Percentiles rank a stretch among this genome's conserved stretches.
phyloP scores from a whole-genome alignment of 2,888 invertebrate species.

The Arctia plantaginis region DNA sequence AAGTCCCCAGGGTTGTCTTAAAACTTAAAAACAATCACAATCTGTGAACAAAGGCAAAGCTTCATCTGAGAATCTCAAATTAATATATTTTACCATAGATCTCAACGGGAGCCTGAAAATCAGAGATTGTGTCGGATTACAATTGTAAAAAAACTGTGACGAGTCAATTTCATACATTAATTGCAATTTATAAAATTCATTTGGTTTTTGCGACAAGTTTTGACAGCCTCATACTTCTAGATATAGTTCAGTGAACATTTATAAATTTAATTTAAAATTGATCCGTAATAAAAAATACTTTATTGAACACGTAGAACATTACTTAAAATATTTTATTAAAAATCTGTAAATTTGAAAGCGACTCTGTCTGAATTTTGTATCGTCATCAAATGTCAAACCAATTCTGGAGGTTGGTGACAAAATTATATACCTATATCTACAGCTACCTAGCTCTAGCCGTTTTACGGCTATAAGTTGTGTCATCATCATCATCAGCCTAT shows the following conservation, averaged over 20 bases:
- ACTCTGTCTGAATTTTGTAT: no score
- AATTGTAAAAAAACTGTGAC: conserved; percentile 10
- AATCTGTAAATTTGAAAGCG: neutral
- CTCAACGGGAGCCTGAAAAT: conserved; percentile 1
- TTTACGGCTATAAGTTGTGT: no score
- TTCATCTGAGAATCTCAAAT: neutral
- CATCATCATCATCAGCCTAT: no score
- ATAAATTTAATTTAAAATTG: conserved; percentile 1
- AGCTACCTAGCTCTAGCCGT: no score
- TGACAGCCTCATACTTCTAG: conserved; percentile 7
- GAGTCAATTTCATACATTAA: conserved; percentile 19
- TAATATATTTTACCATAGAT: neutral
- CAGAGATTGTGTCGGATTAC: conserved; percentile 7
- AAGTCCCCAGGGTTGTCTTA: no score
- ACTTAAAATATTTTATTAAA: neutral
- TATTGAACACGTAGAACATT: conserved; percentile 12
- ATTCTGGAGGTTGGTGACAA: neutral
- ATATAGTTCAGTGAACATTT: conserved; percentile 16
- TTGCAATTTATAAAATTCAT: conserved; percentile 13
- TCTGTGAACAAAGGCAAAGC: no score
- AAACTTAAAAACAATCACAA: no score
- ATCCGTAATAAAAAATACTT: conserved; percentile 8
- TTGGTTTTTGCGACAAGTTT: conserved; percentile 11
- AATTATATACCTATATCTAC: neutral
- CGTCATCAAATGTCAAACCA: neutral